These are phyloP conservation scores for Trachymyrmex septentrionalis DNA, from an alignment of 1,140 invertebrate genomes.

Conservation along the genomic window DNA sequence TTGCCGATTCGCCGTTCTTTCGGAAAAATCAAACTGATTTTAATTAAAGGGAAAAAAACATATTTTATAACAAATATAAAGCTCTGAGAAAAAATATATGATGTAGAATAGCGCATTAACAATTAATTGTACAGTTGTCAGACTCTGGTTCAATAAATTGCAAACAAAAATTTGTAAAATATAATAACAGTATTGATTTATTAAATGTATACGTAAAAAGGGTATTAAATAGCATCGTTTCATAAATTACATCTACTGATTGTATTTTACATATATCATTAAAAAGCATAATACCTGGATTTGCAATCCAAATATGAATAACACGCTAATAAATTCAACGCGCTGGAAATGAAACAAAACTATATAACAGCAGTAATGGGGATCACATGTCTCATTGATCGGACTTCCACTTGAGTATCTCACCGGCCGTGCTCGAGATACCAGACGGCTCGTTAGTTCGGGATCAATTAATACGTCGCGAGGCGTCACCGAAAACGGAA, in stretches of 20 bases:
- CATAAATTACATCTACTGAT: not conserved
- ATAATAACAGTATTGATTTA: not conserved
- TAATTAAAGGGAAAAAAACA: not conserved
- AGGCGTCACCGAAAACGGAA: constrained; percentile 74
- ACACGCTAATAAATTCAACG: not conserved
- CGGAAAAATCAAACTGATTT: not conserved
- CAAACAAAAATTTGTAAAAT: not conserved
- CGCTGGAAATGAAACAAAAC: constrained; percentile 1
- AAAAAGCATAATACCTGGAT: not conserved
- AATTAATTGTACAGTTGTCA: not conserved
- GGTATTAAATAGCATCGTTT: not conserved
- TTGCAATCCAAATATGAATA: not conserved
- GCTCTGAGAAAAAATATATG: too few species aligned
- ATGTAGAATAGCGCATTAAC: not conserved
- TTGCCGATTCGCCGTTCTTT: not conserved
- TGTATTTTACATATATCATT: not conserved
- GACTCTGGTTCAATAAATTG: not conserved
- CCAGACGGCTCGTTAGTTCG: constrained; percentile 78
- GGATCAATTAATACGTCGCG: constrained; percentile 78
- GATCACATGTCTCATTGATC: constrained; percentile 37
- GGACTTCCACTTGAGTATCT: constrained; percentile 38
- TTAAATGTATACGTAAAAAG: not conserved
- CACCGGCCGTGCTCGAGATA: constrained; percentile 68
- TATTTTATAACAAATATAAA: not conserved
- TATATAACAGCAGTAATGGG: constrained; percentile 4